phyloP scores from a whole-genome alignment of 2,113 vertebrate genomes.

The Heloderma charlesbogerti region DNA sequence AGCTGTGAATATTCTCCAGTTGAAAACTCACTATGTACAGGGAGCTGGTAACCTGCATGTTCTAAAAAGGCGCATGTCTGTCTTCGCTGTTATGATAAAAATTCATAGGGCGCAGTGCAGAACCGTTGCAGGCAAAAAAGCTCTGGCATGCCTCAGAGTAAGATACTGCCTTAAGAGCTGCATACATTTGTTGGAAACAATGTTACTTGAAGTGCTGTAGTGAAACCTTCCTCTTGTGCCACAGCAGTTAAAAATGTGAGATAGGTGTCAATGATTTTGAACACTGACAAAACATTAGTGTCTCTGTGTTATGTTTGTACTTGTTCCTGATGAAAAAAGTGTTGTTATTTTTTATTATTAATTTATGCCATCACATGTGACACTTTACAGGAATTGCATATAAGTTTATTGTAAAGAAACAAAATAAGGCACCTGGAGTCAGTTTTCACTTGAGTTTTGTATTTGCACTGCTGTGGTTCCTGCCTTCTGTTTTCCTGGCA shows the following conservation, averaged over 20 bases:
- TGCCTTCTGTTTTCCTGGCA: background rate
- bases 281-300: background rate
- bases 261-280: background rate
- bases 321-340: background rate
- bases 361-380: no score
- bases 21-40: background rate
- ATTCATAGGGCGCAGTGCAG: background rate
- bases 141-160: background rate
- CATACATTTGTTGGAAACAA: background rate
- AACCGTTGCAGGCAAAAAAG: background rate
- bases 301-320: background rate
- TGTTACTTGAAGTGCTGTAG: background rate
- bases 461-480: background rate
- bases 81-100: background rate
- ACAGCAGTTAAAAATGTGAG: background rate
- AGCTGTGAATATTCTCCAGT: background rate
- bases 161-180: background rate
- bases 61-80: background rate
- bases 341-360: no score
- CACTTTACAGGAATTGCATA: background rate
- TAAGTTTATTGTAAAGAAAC: background rate
- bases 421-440: background rate
- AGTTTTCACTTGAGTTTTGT: slow-evolving; percentile 7
- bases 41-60: background rate
- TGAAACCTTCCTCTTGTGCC: background rate